Percentiles rank a stretch among this genome's conserved stretches.
phyloP scores from a whole-genome alignment of 2,797 vertebrate species.

The Graptemys geographica region DNA sequence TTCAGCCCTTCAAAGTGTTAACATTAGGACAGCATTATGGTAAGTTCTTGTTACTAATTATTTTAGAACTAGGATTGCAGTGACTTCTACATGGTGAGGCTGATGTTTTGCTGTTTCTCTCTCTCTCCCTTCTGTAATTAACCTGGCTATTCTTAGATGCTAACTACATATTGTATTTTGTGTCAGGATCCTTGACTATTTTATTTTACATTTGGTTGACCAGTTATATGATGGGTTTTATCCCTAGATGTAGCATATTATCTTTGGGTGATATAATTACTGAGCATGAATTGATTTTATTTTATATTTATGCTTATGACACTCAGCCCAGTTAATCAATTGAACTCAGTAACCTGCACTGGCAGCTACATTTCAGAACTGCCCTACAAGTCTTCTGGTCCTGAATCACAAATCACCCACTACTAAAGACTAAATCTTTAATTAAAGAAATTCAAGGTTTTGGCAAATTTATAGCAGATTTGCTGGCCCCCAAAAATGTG shows the following conservation, averaged over 20 bases:
- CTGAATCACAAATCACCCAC: constrained; percentile 11
- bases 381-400: background rate
- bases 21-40: constrained; percentile 42
- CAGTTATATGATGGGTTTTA: constrained; percentile 28
- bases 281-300: background rate
- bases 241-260: constrained; percentile 25
- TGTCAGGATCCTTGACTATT: constrained; percentile 24
- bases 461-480: constrained; percentile 30
- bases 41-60: constrained; percentile 72
- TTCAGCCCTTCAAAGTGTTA: constrained; percentile 61
- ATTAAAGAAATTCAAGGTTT: constrained; percentile 55
- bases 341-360: constrained; percentile 37
- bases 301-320: constrained; percentile 33
- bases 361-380: constrained; percentile 16
- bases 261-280: constrained; percentile 40
- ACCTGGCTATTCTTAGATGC: constrained; percentile 70
- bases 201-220: constrained; percentile 52
- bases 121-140: constrained; percentile 65
- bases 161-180: constrained; percentile 20
- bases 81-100: constrained; percentile 55
- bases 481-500: constrained; percentile 43
- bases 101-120: constrained; percentile 41
- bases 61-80: constrained; percentile 63
- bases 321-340: constrained; percentile 49
- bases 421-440: constrained; percentile 39